phyloP scores from a whole-genome alignment of 2,888 invertebrate genomes.

The Pammene aurita region DNA sequence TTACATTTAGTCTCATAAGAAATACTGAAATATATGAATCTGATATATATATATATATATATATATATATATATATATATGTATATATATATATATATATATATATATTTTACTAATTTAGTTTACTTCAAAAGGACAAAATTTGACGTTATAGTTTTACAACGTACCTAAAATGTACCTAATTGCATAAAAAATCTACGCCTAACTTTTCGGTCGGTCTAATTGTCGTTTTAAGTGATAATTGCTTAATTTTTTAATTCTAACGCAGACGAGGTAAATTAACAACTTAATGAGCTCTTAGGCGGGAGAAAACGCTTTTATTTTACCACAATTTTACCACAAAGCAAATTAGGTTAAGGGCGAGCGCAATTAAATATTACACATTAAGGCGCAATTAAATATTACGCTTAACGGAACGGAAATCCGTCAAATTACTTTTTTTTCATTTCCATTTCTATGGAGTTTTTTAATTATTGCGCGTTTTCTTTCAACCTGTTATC shows the following conservation, averaged over 20 bases:
- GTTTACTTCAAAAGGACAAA: no score
- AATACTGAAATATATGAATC: no score
- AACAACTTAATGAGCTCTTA: conserved; percentile 32
- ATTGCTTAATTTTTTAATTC: conserved; percentile 22
- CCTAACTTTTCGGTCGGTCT: not conserved
- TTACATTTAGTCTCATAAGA: no score
- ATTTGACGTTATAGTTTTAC: no score
- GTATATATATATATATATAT: no score
- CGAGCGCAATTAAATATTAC: conserved; percentile 40
- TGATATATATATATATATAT: no score
- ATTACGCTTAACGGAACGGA: conserved; percentile 24
- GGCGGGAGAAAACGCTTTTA: conserved; percentile 25
- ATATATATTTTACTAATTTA: no score
- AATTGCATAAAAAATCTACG: not conserved
- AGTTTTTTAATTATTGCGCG: no score
- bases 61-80: no score
- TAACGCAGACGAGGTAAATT: conserved; percentile 20
- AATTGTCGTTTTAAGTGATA: conserved; percentile 11
- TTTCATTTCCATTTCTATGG: not conserved
- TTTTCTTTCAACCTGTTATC: no score
- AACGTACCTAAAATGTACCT: not conserved
- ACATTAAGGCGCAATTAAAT: conserved; percentile 21
- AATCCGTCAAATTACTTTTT: conserved; percentile 26
- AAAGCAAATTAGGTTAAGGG: conserved; percentile 41
- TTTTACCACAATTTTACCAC: conserved; percentile 39